Evolutionary conservation across 2,797 vertebrate species (phyloP).

Genomic region (Lerista edwardsae): DNA sequence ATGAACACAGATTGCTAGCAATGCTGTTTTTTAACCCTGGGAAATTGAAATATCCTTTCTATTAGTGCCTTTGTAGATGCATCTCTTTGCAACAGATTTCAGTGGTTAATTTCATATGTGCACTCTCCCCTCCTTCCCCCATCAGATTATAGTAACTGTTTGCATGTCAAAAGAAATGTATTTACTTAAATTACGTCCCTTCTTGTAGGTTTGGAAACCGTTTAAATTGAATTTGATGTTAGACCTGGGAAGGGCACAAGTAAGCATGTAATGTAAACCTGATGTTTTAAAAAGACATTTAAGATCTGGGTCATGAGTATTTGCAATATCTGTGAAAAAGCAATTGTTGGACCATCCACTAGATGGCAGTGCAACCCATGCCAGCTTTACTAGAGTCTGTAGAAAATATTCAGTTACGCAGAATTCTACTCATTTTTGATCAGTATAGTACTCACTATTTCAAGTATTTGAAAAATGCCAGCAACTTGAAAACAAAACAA

Average conservation of each 20-base stretch:
- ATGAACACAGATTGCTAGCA: background rate
- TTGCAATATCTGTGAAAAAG: background rate
- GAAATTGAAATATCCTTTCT: background rate
- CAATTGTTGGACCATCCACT: background rate
- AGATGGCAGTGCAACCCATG: slow-evolving; percentile 5
- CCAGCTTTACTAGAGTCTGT: accelerated
- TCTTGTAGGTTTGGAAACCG: background rate
- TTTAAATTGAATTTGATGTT: background rate
- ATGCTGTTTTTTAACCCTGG: background rate
- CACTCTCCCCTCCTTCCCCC: background rate
- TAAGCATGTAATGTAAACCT: background rate
- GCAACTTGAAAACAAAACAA: background rate
- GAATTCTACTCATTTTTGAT: too few species aligned
- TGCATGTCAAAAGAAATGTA: background rate
- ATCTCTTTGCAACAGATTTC: background rate
- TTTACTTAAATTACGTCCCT: background rate
- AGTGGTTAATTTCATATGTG: background rate
- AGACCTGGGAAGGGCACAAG: background rate
- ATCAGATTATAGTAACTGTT: background rate
- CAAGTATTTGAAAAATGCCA: background rate
- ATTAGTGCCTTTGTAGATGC: slow-evolving; percentile 24
- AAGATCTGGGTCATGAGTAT: background rate
- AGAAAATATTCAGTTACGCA: background rate
- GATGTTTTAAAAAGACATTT: background rate
- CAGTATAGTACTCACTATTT: background rate